Evolutionary conservation across 2,113 vertebrate genomes (phyloP), one percentile per base, ranked within the genome.

Genomic region (Calypte anna): DNA sequence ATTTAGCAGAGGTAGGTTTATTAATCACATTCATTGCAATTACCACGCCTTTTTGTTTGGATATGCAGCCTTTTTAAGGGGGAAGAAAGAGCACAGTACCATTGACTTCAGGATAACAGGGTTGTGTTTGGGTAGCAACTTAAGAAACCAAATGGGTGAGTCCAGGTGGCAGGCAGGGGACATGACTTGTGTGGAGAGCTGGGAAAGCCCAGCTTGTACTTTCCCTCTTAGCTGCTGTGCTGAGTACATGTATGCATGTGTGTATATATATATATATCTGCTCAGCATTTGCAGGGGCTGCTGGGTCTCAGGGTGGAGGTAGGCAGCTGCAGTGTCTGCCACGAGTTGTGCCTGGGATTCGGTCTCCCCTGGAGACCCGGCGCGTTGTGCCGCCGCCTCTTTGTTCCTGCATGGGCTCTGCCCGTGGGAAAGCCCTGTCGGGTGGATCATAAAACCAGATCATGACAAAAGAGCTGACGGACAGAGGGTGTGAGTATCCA

Each of bases 341-440:
- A 0, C 0, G 2, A 44, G 16, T 7, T 50, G 73, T 22, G 61
- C 30, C 0, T 8, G 7, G 30, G 21, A 12, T 50, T 85, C 2
- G 19, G 79, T 62, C n/a, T 88, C 75, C 82, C 78, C 57, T 9
- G 82, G 91, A 87, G 82, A 89, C 55, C 55, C 20, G 0, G 10
- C 3, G 15, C 24, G 4, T 86, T 9, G 1, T 55, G 54, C 27
- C n/a, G 38, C 51, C 3, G 2, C 27, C 4, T 36, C 86, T 78
- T 83, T 91, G 85, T 89, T 89, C 11, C 1, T 30, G n/a, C 28
- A 3, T 1, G 38, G 53, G 50, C 54, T 63, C 50, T 69, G 69
- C 63, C 81, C 19, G 3, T 62, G 89, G 86, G 82, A 85, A 62
- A 87, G 4, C 43, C 19, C 3, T 0, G 4, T 61, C 1, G 64